Evolutionary conservation across 2,113 vertebrate species (phyloP).

Genomic region (Tetrao urogallus): DNA sequence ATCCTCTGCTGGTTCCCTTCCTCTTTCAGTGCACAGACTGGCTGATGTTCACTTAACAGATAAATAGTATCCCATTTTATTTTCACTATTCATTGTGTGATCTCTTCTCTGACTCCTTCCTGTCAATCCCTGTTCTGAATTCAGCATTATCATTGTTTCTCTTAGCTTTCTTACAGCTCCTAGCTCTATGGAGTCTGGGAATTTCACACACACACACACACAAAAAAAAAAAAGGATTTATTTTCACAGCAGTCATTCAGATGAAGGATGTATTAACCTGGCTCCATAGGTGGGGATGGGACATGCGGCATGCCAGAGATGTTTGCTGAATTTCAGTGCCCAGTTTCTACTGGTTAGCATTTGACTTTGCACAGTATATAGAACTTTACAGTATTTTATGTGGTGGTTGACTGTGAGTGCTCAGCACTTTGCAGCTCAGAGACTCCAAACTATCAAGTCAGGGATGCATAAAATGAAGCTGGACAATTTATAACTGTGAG

Average conservation of each 20-base stretch:
- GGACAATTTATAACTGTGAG: constrained; percentile 17
- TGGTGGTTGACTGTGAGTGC: neutral
- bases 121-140: neutral
- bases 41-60: neutral
- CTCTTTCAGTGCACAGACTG: neutral
- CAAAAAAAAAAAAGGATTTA: neutral
- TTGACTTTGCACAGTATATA: neutral
- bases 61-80: neutral
- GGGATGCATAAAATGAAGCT: constrained; percentile 16
- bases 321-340: neutral
- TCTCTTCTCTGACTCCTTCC: neutral
- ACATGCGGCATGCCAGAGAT: neutral
- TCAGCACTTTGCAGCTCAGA: constrained; percentile 40
- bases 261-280: neutral
- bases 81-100: neutral
- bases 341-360: neutral
- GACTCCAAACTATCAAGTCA: neutral
- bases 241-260: neutral
- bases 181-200: neutral
- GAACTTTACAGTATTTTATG: neutral
- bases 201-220: neutral
- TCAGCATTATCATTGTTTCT: neutral
- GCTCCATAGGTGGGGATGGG: neutral
- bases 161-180: neutral
- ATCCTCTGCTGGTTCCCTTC: neutral